Evolutionary conservation across 2,797 vertebrate genomes (phyloP).

Genomic region (Dendrocincla fuliginosa): DNA sequence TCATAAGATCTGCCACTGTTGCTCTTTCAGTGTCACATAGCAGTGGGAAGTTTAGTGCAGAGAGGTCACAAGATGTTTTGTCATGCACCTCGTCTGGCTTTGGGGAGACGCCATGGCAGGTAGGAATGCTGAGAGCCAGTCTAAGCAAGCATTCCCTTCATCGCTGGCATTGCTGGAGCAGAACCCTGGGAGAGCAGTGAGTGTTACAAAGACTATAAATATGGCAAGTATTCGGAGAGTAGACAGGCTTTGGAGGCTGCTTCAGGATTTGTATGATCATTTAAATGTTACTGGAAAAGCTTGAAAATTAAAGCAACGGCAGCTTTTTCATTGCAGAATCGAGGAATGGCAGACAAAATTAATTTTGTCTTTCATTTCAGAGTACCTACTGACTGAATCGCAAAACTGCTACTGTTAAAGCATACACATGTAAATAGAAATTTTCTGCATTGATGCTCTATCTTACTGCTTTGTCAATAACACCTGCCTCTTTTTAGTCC

Average conservation of each 20-base stretch:
- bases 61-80: slow-evolving; percentile 27
- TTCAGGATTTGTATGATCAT: background rate
- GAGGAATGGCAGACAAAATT: background rate
- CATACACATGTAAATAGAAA: background rate
- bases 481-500: background rate
- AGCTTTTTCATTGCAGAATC: background rate
- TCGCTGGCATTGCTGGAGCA: background rate
- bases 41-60: background rate
- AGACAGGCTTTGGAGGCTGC: background rate
- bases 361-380: background rate
- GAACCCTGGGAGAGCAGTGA: background rate
- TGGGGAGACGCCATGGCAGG: background rate
- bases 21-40: background rate
- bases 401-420: background rate
- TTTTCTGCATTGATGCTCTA: background rate
- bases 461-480: background rate
- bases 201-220: slow-evolving; percentile 18
- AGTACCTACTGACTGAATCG: background rate
- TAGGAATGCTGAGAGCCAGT: background rate
- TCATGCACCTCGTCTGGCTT: background rate
- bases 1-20: background rate
- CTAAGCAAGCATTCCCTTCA: slow-evolving; percentile 34
- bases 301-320: background rate
- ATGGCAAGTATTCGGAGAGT: slow-evolving; percentile 35
- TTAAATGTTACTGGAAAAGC: background rate